Evolutionary conservation across 2,113 vertebrate species (phyloP).

Genomic region (Dasyurus viverrinus): DNA sequence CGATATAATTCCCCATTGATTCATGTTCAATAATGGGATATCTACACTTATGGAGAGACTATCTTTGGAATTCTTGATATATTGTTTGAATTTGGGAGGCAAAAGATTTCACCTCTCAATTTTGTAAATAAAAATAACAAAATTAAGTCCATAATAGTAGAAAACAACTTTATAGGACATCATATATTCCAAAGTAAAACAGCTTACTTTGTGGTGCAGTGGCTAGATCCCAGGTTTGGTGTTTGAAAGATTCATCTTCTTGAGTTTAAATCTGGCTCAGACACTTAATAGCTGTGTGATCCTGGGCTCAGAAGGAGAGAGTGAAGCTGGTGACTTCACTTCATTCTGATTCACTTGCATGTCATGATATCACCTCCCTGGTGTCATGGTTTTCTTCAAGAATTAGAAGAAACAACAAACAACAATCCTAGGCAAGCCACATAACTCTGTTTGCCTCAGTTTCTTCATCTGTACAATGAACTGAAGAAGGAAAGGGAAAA

Average conservation of each 20-base stretch:
- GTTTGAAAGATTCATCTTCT: too few species aligned
- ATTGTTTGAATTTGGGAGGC: neutral
- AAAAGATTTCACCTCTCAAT: neutral
- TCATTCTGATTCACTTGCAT: too few species aligned
- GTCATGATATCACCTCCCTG: too few species aligned
- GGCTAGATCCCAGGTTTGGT: too few species aligned
- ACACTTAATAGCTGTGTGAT: too few species aligned
- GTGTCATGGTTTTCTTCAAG: too few species aligned
- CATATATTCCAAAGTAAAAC: neutral
- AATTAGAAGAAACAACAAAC: too few species aligned
- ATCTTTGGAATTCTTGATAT: neutral
- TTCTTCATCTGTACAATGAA: neutral
- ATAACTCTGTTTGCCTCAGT: neutral
- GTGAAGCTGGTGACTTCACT: too few species aligned
- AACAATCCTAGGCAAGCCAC: neutral
- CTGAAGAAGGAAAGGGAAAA: neutral
- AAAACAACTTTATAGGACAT: neutral
- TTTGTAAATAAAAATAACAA: neutral
- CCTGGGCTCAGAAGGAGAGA: too few species aligned
- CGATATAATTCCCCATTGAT: neutral
- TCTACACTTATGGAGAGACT: neutral
- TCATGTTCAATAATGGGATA: neutral
- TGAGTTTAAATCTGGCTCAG: too few species aligned
- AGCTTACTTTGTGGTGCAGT: too few species aligned
- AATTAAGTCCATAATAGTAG: neutral